phyloP scores from a whole-genome alignment of 1,140 invertebrate genomes.

The Drosophila lacertosa region DNA sequence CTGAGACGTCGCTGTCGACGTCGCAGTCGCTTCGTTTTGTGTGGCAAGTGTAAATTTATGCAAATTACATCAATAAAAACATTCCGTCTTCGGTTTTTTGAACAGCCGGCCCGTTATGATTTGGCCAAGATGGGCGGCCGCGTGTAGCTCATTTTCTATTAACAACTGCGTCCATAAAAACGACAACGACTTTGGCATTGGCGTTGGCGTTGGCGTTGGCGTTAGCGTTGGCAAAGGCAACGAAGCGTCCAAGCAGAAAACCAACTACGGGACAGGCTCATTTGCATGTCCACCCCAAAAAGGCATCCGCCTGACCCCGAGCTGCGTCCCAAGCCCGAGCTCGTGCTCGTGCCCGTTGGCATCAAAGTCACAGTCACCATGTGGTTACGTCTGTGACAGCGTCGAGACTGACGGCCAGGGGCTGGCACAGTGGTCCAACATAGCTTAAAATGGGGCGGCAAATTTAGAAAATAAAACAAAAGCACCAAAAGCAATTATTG shows the following conservation, averaged over 20 bases:
- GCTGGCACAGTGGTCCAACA: conserved; percentile 48
- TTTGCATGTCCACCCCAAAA: conserved; percentile 64
- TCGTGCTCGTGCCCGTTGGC: conserved; percentile 50
- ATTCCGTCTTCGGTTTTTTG: conserved; percentile 67
- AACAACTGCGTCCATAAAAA: conserved; percentile 81
- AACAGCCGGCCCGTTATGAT: conserved; percentile 66
- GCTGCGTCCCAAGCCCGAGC: conserved; percentile 26
- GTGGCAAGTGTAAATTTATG: conserved; percentile 79
- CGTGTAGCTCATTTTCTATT: conserved; percentile 81
- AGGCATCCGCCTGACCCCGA: conserved; percentile 22
- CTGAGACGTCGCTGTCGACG: neutral
- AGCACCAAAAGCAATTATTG: too few species aligned
- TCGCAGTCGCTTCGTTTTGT: conserved; percentile 10
- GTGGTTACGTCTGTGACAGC: conserved; percentile 77
- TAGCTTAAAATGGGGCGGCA: neutral
- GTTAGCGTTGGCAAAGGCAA: conserved; percentile 57
- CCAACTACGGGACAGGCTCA: conserved; percentile 79
- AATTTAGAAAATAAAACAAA: neutral
- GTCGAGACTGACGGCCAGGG: conserved; percentile 50
- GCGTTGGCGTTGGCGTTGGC: neutral
- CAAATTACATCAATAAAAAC: conserved; percentile 82
- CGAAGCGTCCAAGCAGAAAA: conserved; percentile 81
- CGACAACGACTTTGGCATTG: conserved; percentile 40
- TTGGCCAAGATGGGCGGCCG: conserved; percentile 73
- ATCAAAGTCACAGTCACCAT: conserved; percentile 78